Conservation (phyloP, 2,888 invertebrate species). For the Xestobium rufovillosum region DNA sequence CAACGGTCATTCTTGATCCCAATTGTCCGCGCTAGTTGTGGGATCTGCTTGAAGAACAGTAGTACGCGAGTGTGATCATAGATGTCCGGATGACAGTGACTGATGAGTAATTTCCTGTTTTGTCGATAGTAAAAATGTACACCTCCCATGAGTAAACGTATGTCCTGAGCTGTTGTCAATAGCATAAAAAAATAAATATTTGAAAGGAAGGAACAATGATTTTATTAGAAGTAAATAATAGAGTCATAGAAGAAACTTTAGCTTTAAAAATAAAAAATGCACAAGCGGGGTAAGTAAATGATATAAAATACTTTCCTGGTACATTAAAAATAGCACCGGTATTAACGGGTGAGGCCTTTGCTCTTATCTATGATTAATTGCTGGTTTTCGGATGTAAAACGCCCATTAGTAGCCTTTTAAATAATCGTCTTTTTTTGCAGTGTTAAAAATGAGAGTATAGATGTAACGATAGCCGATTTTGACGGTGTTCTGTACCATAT, state of each 20-base stretch:
- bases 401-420: no score
- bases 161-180: slow-evolving; percentile 17
- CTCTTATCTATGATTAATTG: slow-evolving; percentile 1
- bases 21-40: no score
- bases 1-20: no score
- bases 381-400: no score
- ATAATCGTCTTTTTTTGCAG: no score
- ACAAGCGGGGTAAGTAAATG: slow-evolving; percentile 78
- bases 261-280: slow-evolving; percentile 94
- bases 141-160: slow-evolving; percentile 19
- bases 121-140: no score
- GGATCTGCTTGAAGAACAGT: no score
- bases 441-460: slow-evolving; percentile 90
- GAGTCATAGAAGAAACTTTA: slow-evolving; percentile 96
- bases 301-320: slow-evolving; percentile 6
- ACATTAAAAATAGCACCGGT: neutral
- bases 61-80: no score
- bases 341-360: slow-evolving; percentile 2
- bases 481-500: slow-evolving; percentile 98
- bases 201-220: slow-evolving; percentile 58
- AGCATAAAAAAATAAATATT: slow-evolving; percentile 13
- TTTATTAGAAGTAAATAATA: slow-evolving; percentile 97
- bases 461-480: slow-evolving; percentile 93
- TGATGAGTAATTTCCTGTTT: no score
- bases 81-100: no score